Percentiles rank a stretch among this genome's conserved stretches.
phyloP scores from a whole-genome alignment of 1,140 invertebrate species.

The Agraylea sexmaculata region DNA sequence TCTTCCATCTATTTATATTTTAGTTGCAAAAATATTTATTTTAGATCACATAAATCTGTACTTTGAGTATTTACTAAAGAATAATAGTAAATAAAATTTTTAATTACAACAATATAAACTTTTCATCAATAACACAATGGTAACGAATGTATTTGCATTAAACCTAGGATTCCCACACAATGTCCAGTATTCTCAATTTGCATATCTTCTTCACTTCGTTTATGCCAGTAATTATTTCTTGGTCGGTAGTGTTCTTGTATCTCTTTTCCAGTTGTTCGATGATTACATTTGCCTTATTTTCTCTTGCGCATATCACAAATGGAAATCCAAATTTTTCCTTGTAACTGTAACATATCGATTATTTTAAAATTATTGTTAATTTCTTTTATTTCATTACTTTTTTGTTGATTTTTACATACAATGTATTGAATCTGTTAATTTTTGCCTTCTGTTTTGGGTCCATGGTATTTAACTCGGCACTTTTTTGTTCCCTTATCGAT shows the following conservation, averaged over 20 bases:
- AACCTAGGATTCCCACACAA: slow-evolving; percentile 27
- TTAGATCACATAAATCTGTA: slow-evolving; percentile 3
- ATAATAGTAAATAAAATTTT: background rate
- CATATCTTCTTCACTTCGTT: slow-evolving; percentile 61
- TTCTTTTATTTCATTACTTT: background rate
- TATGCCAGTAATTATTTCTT: slow-evolving; percentile 46
- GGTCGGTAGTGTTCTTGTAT: slow-evolving; percentile 40
- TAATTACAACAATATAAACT: background rate
- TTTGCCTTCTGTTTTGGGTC: slow-evolving; percentile 38
- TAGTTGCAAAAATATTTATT: no score
- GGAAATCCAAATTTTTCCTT: slow-evolving; percentile 56
- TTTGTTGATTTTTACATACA: slow-evolving; percentile 28
- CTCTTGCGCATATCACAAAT: slow-evolving; percentile 55
- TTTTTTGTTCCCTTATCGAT: slow-evolving; percentile 46
- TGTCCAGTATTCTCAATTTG: slow-evolving; percentile 43
- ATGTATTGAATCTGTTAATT: slow-evolving; percentile 41
- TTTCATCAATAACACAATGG: background rate
- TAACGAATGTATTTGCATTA: background rate
- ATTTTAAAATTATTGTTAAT: slow-evolving; percentile 8
- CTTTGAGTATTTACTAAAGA: background rate
- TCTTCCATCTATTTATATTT: background rate
- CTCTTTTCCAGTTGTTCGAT: slow-evolving; percentile 42
- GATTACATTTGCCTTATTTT: slow-evolving; percentile 52
- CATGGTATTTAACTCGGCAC: slow-evolving; percentile 43
- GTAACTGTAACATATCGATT: slow-evolving; percentile 47